phyloP scores from a whole-genome alignment of 1,140 invertebrate species.

The Lordiphosa mommai region DNA sequence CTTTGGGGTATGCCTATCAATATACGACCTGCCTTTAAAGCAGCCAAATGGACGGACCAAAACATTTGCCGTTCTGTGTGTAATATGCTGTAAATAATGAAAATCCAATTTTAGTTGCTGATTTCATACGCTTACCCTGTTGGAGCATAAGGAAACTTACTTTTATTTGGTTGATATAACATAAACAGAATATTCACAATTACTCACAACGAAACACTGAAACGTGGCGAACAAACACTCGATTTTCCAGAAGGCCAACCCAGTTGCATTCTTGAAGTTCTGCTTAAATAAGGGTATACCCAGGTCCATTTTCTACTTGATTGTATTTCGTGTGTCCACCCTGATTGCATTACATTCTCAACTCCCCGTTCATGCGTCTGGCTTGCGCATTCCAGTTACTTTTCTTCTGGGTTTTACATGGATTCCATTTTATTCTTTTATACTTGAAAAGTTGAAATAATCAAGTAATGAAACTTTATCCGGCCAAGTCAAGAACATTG shows the following conservation, averaged over 20 bases:
- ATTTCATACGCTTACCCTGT: conserved; percentile 22
- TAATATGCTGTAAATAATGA: conserved; percentile 76
- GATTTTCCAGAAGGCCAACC: too few species aligned
- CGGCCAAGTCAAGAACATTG: conserved; percentile 22
- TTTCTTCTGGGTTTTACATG: conserved; percentile 28
- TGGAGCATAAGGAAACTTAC: not conserved
- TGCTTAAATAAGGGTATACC: conserved; percentile 16
- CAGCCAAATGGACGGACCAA: not conserved
- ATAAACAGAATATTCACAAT: too few species aligned
- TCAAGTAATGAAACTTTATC: conserved; percentile 59
- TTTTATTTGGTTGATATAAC: too few species aligned
- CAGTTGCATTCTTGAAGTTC: too few species aligned
- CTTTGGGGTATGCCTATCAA: not conserved
- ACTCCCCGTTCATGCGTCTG: conserved; percentile 12
- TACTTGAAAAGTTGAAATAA: conserved; percentile 37
- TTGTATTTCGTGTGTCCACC: conserved; percentile 4
- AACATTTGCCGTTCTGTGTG: conserved; percentile 26
- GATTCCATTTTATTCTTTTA: conserved; percentile 41
- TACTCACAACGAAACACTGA: too few species aligned
- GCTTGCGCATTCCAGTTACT: conserved; percentile 31
- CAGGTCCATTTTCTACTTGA: conserved; percentile 4
- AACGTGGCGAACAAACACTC: too few species aligned
- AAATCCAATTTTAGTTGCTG: conserved; percentile 63
- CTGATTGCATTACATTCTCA: conserved; percentile 41
- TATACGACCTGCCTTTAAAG: conserved; percentile 9